Conservation (phyloP, 2,797 vertebrate genomes). For the Cuculus canorus region DNA sequence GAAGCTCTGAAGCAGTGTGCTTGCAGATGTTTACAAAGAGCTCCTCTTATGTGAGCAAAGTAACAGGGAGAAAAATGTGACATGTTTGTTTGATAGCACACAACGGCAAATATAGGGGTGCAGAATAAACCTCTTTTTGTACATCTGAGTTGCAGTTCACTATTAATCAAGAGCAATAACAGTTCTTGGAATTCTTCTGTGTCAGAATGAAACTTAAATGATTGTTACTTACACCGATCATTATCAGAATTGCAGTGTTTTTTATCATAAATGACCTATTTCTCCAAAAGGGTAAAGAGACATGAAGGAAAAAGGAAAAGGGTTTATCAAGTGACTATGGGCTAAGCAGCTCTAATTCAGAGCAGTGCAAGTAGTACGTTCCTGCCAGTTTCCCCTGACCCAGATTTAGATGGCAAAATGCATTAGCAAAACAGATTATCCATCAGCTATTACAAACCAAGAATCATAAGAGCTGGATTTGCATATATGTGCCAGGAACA, state of each 20-base stretch:
- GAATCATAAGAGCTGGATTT: background rate
- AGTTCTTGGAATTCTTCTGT: background rate
- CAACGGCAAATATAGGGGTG: background rate
- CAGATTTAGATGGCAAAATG: background rate
- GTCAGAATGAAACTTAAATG: background rate
- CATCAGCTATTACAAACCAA: constrained; percentile 12
- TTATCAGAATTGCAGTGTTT: background rate
- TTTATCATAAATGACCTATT: background rate
- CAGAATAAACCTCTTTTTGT: background rate
- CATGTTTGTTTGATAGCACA: background rate
- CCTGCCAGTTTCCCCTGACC: background rate
- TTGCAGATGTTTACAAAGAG: constrained; percentile 13
- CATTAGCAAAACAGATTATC: constrained; percentile 30
- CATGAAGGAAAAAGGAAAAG: background rate
- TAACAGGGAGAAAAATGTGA: background rate
- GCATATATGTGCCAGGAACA: background rate
- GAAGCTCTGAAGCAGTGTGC: background rate
- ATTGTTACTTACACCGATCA: background rate
- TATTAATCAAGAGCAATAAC: background rate
- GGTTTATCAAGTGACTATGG: background rate
- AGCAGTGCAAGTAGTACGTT: background rate
- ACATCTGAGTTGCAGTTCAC: background rate
- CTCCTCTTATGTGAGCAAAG: background rate
- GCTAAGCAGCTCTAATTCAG: background rate
- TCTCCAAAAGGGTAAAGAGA: background rate